Conservation (phyloP, 92 coral and sea anemone species). For the Micromussa lordhowensis region DNA sequence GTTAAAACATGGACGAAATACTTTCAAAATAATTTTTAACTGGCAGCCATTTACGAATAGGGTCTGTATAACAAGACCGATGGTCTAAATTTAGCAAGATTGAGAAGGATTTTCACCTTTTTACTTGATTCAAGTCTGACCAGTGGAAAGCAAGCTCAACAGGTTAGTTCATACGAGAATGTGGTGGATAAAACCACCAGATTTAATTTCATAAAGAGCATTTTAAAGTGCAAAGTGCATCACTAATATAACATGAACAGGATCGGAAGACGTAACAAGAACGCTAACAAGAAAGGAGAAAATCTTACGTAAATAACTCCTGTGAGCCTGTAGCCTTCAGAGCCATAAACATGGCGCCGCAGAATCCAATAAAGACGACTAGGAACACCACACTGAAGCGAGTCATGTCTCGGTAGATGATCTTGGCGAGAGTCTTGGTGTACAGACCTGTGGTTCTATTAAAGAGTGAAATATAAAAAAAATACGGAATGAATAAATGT, state of each 20-base stretch:
- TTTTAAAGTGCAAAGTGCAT: background rate
- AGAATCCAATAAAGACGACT: conserved; percentile 81
- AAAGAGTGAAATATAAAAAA: background rate
- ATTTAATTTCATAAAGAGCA: background rate
- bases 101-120: too few relatives aligned
- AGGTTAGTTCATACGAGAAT: background rate
- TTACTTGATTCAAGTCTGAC: too few relatives aligned
- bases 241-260: background rate
- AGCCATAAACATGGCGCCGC: conserved; percentile 88
- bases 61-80: too few relatives aligned
- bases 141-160: background rate
- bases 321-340: conserved; percentile 82
- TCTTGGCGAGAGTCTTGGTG: conserved; percentile 94
- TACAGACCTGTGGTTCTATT: conserved; percentile 93
- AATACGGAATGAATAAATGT: background rate
- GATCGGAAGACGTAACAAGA: background rate
- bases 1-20: too few relatives aligned
- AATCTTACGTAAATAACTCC: conserved; percentile 71
- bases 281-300: background rate
- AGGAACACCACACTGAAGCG: conserved; percentile 81
- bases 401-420: conserved; percentile 83
- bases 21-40: too few relatives aligned
- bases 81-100: too few relatives aligned
- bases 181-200: background rate
- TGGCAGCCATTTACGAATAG: too few relatives aligned